These are phyloP conservation scores for Acrobasis suavella DNA, from an alignment of 2,888 invertebrate genomes.

Conservation along the genomic window DNA sequence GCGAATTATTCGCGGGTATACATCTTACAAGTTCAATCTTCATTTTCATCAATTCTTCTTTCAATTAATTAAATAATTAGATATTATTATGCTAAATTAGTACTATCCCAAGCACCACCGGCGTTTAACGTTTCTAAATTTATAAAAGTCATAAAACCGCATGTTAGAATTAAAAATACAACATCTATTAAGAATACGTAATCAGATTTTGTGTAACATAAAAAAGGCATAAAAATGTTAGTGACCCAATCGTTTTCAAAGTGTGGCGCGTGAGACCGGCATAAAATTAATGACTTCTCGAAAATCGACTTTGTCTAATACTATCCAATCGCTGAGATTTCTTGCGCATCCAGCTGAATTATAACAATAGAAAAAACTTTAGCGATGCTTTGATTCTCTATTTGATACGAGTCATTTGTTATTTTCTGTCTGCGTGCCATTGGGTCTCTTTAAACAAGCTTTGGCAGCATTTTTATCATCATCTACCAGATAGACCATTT, in stretches of 20 bases:
- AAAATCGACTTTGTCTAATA: not conserved
- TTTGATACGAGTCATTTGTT: conserved; percentile 1
- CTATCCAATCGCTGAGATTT: not conserved
- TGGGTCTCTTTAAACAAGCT: not conserved
- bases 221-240: conserved; percentile 22
- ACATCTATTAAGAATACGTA: conserved; percentile 4
- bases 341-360: not conserved
- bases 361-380: not conserved
- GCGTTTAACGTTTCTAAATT: not conserved
- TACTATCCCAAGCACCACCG: not conserved
- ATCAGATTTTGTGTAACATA: conserved; percentile 11
- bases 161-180: not conserved
- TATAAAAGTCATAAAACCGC: not conserved
- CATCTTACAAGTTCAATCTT: too few relatives aligned
- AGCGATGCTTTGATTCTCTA: not conserved
- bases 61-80: too few relatives aligned
- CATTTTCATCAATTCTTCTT: too few relatives aligned
- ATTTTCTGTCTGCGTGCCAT: conserved; percentile 2
- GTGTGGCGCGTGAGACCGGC: conserved; percentile 11
- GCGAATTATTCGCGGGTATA: not conserved
- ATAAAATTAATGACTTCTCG: conserved; percentile 15
- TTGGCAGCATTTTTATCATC: not conserved
- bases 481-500: not conserved
- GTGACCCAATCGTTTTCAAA: conserved; percentile 15
- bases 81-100: too few relatives aligned